Conservation (phyloP, 2,797 vertebrate genomes). For the Sebastes iracundus region DNA sequence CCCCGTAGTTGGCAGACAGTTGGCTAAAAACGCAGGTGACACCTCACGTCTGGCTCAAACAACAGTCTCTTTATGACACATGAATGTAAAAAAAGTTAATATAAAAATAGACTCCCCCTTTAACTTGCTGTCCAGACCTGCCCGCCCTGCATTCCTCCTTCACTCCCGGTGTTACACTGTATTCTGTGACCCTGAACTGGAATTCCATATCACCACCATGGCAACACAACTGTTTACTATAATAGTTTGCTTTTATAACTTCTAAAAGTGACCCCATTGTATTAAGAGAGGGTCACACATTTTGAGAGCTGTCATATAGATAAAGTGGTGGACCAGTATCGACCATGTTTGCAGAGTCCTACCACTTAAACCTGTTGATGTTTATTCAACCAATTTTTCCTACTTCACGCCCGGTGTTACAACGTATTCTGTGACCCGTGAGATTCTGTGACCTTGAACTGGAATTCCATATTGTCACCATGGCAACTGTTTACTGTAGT, state of each 20-base stretch:
- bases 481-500: background rate
- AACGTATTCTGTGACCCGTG: background rate
- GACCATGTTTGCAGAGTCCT: background rate
- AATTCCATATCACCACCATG: background rate
- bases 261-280: too few relatives aligned
- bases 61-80: background rate
- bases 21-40: constrained; percentile 3
- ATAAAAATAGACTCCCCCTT: background rate
- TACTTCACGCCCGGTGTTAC: background rate
- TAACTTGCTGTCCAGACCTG: constrained; percentile 16
- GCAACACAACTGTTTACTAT: background rate
- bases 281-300: background rate
- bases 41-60: background rate
- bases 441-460: background rate
- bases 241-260: background rate
- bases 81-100: background rate
- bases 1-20: background rate
- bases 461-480: background rate
- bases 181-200: background rate
- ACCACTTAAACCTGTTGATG: background rate
- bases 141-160: background rate
- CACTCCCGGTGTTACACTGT: background rate
- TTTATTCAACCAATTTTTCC: background rate
- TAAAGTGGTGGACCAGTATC: background rate
- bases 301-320: background rate